These are phyloP conservation scores for Ascaphus truei DNA, from an alignment of 2,113 vertebrate genomes.

Conservation along the genomic window DNA sequence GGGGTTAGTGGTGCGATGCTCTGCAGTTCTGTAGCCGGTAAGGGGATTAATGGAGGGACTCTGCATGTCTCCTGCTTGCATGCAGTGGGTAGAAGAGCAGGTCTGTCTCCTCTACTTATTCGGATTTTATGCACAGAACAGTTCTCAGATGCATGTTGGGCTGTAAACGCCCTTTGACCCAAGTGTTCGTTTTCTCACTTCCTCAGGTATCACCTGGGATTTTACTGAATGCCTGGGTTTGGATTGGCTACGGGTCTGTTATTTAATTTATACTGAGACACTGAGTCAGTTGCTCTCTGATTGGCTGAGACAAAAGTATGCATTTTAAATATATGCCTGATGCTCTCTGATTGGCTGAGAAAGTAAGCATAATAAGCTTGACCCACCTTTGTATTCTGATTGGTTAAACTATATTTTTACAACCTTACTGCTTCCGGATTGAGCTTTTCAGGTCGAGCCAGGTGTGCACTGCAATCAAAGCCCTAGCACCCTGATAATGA, in stretches of 20 bases:
- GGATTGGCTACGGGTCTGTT: conserved; percentile 21
- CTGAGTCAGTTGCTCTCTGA: background rate
- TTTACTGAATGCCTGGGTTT: background rate
- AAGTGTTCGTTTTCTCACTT: background rate
- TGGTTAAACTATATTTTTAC: background rate
- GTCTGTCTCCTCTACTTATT: too few relatives aligned
- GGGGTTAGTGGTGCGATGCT: too few relatives aligned
- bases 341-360: background rate
- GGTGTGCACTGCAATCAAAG: too few relatives aligned
- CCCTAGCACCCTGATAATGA: too few relatives aligned
- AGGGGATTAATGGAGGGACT: too few relatives aligned
- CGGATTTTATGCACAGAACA: background rate
- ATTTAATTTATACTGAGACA: background rate
- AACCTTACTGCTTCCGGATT: background rate
- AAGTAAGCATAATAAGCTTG: background rate
- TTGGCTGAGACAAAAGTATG: background rate
- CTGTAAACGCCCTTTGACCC: background rate
- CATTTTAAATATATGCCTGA: background rate
- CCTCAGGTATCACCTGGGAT: background rate
- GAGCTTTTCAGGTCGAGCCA: background rate
- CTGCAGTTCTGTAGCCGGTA: too few relatives aligned
- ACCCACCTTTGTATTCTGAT: background rate
- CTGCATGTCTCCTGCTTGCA: too few relatives aligned
- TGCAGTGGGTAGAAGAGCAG: too few relatives aligned
- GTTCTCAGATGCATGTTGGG: background rate